phyloP scores from a whole-genome alignment of 2,888 invertebrate species.

The Cerastis leucographa region DNA sequence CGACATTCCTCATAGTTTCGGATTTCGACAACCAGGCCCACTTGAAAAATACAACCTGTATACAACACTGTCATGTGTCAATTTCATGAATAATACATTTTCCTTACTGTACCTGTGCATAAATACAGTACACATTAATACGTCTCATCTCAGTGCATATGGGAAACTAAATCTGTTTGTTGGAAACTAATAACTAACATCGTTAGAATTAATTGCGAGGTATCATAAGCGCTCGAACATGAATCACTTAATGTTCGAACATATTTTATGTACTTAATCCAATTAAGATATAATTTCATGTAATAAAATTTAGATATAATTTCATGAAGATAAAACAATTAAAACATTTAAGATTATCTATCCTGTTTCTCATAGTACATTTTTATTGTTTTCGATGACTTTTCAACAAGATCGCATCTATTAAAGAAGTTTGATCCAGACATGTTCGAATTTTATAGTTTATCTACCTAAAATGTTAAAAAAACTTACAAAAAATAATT shows the following conservation, averaged over 20 bases:
- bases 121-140: neutral
- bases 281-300: neutral
- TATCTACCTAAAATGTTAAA: neutral
- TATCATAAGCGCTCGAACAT: neutral
- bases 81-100: neutral
- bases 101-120: neutral
- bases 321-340: neutral
- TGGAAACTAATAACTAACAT: neutral
- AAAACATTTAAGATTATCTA: neutral
- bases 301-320: neutral
- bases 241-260: neutral
- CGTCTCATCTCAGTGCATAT: neutral
- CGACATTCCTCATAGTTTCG: no score
- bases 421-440: neutral
- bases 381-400: neutral
- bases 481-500: neutral
- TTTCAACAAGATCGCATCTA: neutral
- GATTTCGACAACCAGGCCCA: no score
- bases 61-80: neutral
- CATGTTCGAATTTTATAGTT: neutral
- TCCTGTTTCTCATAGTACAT: neutral
- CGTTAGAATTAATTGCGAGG: slow-evolving; percentile 20
- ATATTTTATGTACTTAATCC: neutral
- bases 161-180: neutral
- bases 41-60: neutral